These are phyloP conservation scores for Neoscelio sp. DNA, from an alignment of 2,888 invertebrate species.

Conservation along the genomic window DNA sequence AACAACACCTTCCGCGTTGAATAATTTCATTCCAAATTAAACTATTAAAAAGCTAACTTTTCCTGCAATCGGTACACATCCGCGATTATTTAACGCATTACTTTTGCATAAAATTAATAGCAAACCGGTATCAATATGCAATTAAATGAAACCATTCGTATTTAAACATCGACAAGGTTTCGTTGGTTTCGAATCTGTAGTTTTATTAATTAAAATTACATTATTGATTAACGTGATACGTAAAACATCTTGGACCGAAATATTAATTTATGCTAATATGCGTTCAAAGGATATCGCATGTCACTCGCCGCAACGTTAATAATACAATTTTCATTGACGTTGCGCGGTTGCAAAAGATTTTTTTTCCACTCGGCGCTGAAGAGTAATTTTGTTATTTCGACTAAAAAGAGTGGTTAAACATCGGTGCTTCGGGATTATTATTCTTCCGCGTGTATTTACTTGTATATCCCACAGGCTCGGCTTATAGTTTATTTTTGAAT, in stretches of 20 bases:
- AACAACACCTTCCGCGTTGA: conserved; percentile 37
- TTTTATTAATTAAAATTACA: conserved; percentile 42
- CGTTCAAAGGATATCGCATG: neutral
- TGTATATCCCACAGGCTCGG: neutral
- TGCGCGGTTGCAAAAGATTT: neutral
- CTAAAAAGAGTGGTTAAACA: conserved; percentile 34
- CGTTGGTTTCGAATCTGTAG: conserved; percentile 42
- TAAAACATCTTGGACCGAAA: conserved; percentile 22
- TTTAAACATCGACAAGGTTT: conserved; percentile 42
- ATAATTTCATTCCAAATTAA: conserved; percentile 41
- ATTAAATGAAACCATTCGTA: conserved; percentile 52
- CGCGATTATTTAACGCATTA: conserved; percentile 39
- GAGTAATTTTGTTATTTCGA: conserved; percentile 34
- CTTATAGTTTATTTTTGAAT: conserved; percentile 32
- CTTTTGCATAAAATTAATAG: conserved; percentile 44
- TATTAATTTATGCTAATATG: conserved; percentile 12
- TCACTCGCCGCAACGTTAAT: neutral
- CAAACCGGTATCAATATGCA: conserved; percentile 35
- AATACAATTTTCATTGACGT: neutral
- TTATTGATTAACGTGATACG: conserved; percentile 16
- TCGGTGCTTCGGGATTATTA: no score
- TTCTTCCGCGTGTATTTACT: conserved; percentile 15
- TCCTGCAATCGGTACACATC: conserved; percentile 21
- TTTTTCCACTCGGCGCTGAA: neutral
- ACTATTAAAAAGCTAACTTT: conserved; percentile 5